Conservation (phyloP, 2,113 vertebrate genomes). For the Anser cygnoides region DNA sequence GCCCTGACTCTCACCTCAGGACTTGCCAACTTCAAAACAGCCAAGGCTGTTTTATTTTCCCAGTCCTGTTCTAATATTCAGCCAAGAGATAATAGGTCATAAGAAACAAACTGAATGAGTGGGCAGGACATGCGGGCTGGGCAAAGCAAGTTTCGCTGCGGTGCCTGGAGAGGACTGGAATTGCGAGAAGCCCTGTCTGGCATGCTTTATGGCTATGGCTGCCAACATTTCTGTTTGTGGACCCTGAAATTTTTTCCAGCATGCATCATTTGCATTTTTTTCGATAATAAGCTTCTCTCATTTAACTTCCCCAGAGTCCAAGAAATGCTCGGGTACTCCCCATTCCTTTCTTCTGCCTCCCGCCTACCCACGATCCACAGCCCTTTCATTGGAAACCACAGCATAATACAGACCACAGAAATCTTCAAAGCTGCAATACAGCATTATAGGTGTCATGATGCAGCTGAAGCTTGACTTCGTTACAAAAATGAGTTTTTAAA, state of each 20-base stretch:
- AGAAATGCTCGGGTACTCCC: not conserved
- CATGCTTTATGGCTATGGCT: not conserved
- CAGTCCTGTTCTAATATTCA: not conserved
- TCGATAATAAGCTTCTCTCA: constrained; percentile 5
- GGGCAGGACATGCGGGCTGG: not conserved
- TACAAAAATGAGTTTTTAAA: not conserved
- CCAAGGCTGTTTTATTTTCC: not conserved
- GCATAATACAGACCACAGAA: not conserved
- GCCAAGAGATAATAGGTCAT: constrained; percentile 18
- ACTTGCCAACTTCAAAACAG: constrained; percentile 14
- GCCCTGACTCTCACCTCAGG: constrained; percentile 4
- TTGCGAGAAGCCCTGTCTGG: not conserved
- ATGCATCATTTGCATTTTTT: not conserved
- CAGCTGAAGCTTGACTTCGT: not conserved
- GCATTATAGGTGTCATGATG: not conserved
- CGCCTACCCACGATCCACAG: not conserved
- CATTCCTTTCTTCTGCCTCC: not conserved
- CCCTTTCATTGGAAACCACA: not conserved
- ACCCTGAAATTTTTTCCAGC: not conserved
- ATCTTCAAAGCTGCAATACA: not conserved
- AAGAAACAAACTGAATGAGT: not conserved
- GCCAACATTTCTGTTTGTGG: not conserved
- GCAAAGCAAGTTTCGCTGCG: constrained; percentile 2
- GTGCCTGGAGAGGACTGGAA: not conserved
- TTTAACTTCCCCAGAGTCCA: not conserved